Base-by-base conservation (phyloP, 2,113 vertebrate genomes). In the Coturnix japonica region DNA sequence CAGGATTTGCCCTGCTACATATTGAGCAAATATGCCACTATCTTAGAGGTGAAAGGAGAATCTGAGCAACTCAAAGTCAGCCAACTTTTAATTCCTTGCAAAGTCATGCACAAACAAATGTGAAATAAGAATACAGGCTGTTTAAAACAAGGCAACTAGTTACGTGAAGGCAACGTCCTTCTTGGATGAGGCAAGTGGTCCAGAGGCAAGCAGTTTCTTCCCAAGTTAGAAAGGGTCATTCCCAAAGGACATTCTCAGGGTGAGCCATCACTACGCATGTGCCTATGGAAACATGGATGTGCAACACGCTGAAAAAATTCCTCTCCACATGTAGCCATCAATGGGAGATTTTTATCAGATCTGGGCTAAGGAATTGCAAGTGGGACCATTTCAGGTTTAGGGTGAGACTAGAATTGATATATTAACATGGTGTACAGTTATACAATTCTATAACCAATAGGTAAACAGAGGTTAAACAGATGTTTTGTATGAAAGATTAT, bases 301-400 rank as follows among this genome's bases (percentile, higher is more conserved):
- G 35, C 33, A 60, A 64, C 11, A 39, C 0, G 0, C 22, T 21
- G 41, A 43, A 66, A 76, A 65, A 39, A 12, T 4, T 56, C 21
- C 13, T 61, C 25, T 81, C 71, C 43, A 70, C 47, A 39, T 15
- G 39, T 3, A 72, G 23, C 26, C 66, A 26, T 15, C 9, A 39
- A 8, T 11, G 12, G 22, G 46, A 61, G 21, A 73, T 61, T 81
- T 60, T 12, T 53, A 47, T n/a, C 41, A 66, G 19, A 54, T 20
- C 26, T 1, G 1, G 25, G 46, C 22, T 53, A 26, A 8, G 9
- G 9, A 25, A 22, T 23, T 66, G 15, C 61, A 81, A 71, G 20
- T 2, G 7, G 44, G 41, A 64, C 21, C 31, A 4, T 31, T 47
- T 18, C 1, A 2, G 15, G 6, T 13, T 53, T 39, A 23, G 43